Evolutionary conservation across 2,888 invertebrate genomes (phyloP).

Genomic region (Caenorhabditis sp.): DNA sequence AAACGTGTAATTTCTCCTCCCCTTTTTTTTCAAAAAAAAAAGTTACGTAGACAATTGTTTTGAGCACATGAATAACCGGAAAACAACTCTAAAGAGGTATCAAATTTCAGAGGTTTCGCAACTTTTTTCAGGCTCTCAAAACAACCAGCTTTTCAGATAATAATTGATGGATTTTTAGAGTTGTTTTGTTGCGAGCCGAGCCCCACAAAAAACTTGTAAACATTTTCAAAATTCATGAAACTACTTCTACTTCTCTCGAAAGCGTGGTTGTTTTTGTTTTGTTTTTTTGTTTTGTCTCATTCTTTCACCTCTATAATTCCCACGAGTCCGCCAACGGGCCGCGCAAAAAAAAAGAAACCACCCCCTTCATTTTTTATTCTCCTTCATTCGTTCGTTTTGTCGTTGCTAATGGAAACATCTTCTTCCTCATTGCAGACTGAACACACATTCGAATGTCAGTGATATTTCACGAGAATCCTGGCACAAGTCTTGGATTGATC

Average conservation of each 20-base stretch:
- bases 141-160: no score
- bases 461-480: conserved; percentile 59
- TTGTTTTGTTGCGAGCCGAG: no score
- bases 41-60: no score
- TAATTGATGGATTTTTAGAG: not conserved
- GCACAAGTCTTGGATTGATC: conserved; percentile 50
- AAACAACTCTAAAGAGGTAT: no score
- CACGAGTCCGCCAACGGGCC: no score
- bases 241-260: not conserved
- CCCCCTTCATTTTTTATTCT: not conserved
- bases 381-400: not conserved
- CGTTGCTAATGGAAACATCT: not conserved
- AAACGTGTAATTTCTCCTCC: no score
- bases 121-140: no score
- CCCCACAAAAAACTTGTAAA: conserved; percentile 8
- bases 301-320: not conserved
- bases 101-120: no score
- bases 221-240: conserved; percentile 10
- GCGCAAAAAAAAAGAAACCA: no score
- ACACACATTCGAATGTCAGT: conserved; percentile 45
- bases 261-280: conserved; percentile 12
- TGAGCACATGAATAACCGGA: no score
- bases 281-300: conserved; percentile 6
- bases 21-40: no score
- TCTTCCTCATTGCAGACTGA: not conserved